Evolutionary conservation across 53 echinoderm and acorn worm genomes (phyloP), one percentile per base, ranked within the genome.

Genomic region (Apostichopus leukothele): DNA sequence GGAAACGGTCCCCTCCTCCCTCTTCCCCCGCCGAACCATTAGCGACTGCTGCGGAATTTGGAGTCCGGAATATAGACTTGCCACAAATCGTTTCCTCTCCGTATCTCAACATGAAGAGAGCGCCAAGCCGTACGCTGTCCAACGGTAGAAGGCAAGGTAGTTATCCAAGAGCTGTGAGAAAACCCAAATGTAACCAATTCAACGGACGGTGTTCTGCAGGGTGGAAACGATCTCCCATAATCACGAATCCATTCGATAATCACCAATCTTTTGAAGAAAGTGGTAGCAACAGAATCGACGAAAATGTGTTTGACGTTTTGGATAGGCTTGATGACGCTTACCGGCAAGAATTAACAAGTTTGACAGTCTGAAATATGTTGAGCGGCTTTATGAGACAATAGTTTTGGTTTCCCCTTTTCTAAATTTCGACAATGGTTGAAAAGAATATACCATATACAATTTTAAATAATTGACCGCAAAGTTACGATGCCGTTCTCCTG

Each of bases 171-270:
- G 4, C 81, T 22, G n/a, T 81, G 22, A 12, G 81, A 81, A 9
- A 51, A 14, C 18, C 53, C n/a, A 81, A 54, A 53, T 81, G 81
- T 54, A 81, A 81, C 19, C 19, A 81, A 81, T 81, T 81, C 9
- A 81, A 53, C 22, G 81, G 81, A 54, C 19, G 81, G 11, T 81
- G 81, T 51, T 81, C 81, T 21, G 81, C 81, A 53, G 81, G 81
- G 12, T 81, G 81, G 81, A 81, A 81, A n/a, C 19, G 81, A 54
- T 81, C 81, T 20, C 81, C 81, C 54, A 81, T 81, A n/a, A 39
- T 39, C 3, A 39, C 39, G 39, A 39, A 39, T 39, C 81, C 81
- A 2, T 57, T 22, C 18, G 59, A 54, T 7, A 51, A 21, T 54
- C 14, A 14, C 39, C 81, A 51, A 18, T 79, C 53, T n/a, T 9